These are phyloP conservation scores for Disparrhopalites patrizii DNA, from an alignment of 2,888 invertebrate genomes.

Conservation along the genomic window DNA sequence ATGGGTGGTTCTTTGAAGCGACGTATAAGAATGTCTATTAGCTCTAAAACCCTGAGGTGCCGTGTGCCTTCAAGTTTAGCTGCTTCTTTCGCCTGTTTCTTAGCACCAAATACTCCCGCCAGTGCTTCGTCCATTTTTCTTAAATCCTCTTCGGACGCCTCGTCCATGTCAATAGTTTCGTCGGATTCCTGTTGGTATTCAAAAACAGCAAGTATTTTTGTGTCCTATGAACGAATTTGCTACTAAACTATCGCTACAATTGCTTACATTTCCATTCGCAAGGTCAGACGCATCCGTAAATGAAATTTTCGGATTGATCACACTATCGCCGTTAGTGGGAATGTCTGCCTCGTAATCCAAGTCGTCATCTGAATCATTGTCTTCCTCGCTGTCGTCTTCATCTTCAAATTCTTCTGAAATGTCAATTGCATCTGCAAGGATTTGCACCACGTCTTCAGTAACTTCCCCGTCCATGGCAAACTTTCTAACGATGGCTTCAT, in stretches of 20 bases:
- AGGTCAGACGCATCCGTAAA: too few relatives aligned
- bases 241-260: background rate
- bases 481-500: conserved; percentile 31
- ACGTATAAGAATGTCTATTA: conserved; percentile 31
- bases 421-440: conserved; percentile 35
- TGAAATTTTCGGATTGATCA: too few relatives aligned
- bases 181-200: conserved; percentile 30
- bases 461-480: conserved; percentile 33
- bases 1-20: conserved; percentile 30
- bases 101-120: conserved; percentile 39
- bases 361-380: conserved; percentile 28
- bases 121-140: conserved; percentile 37
- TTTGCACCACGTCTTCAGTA: conserved; percentile 31
- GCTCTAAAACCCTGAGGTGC: conserved; percentile 30
- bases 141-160: conserved; percentile 38
- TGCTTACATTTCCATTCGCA: background rate
- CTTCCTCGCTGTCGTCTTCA: conserved; percentile 26
- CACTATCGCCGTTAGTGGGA: conserved; percentile 3
- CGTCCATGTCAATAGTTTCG: conserved; percentile 38
- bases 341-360: conserved; percentile 17
- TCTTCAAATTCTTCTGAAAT: conserved; percentile 26
- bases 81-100: conserved; percentile 37
- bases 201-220: background rate
- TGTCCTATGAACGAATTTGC: background rate
- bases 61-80: conserved; percentile 8